Percentiles rank a stretch among this genome's conserved stretches.
Evolutionary conservation across 2,888 invertebrate genomes (phyloP).

Genomic region (Dermolepida albohirtum): DNA sequence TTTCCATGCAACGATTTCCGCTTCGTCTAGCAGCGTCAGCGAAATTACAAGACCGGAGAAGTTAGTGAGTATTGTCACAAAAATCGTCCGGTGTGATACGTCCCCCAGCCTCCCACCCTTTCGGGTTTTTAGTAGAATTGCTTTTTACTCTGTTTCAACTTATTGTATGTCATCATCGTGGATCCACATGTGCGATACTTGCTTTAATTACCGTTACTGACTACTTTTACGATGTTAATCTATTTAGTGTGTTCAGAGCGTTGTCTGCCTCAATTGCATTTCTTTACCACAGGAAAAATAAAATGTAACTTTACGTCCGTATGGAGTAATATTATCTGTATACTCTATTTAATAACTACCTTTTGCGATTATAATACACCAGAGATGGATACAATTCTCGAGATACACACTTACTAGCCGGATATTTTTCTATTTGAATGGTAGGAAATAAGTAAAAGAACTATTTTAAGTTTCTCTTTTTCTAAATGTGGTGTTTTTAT

Average conservation of each 20-base stretch:
- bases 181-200: constrained; percentile 56
- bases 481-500: no score
- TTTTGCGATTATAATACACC: constrained; percentile 25
- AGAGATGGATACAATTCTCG: constrained; percentile 23
- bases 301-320: background rate
- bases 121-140: constrained; percentile 61
- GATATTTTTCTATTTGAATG: constrained; percentile 10
- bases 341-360: constrained; percentile 30
- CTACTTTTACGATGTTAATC: constrained; percentile 62
- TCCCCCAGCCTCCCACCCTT: constrained; percentile 52
- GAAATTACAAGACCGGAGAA: constrained; percentile 57
- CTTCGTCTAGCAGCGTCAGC: constrained; percentile 52
- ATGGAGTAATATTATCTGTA: constrained; percentile 8
- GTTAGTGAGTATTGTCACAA: constrained; percentile 55
- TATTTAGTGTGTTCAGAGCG: constrained; percentile 53
- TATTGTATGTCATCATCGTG: constrained; percentile 57
- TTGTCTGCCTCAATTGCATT: constrained; percentile 28
- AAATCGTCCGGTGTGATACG: constrained; percentile 41
- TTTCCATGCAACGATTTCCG: constrained; percentile 37
- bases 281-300: constrained; percentile 21
- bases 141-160: constrained; percentile 58
- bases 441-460: no score
- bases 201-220: constrained; percentile 62
- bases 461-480: no score
- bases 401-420: constrained; percentile 8